Evolutionary conservation across 2,797 vertebrate species (phyloP).

Genomic region (Siniperca undulata): DNA sequence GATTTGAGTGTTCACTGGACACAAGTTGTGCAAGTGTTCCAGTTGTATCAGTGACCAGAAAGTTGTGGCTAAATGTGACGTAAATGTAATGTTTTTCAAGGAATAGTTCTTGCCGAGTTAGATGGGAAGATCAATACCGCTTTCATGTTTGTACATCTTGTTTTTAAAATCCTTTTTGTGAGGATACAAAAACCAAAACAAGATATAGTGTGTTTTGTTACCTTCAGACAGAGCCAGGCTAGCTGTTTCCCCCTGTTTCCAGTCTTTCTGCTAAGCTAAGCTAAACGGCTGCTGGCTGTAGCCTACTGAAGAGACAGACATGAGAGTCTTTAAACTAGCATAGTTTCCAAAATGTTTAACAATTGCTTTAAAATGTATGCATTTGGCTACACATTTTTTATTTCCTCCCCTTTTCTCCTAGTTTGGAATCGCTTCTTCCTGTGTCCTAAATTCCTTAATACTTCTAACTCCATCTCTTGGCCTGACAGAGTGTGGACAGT

Average conservation of each 20-base stretch:
- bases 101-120: not conserved
- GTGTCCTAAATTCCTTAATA: not conserved
- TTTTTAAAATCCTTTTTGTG: not conserved
- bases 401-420: not conserved
- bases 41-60: not conserved
- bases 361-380: not conserved
- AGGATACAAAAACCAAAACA: not conserved
- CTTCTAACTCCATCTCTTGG: not conserved
- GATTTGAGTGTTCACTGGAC: too few relatives aligned
- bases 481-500: not conserved
- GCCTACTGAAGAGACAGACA: too few relatives aligned
- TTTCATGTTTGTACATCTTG: not conserved
- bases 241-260: not conserved
- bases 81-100: not conserved
- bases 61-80: too few relatives aligned
- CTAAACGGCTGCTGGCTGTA: too few relatives aligned
- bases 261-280: not conserved
- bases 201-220: not conserved
- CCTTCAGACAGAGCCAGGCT: not conserved
- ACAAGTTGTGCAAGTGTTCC: not conserved
- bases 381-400: not conserved
- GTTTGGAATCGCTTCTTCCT: not conserved
- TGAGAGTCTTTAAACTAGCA: not conserved
- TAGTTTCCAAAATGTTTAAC: not conserved
- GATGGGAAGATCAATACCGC: not conserved